Evolutionary conservation across 1,140 invertebrate species (phyloP), one percentile per base, ranked within the genome.

Genomic region (Drosophila mayri): DNA sequence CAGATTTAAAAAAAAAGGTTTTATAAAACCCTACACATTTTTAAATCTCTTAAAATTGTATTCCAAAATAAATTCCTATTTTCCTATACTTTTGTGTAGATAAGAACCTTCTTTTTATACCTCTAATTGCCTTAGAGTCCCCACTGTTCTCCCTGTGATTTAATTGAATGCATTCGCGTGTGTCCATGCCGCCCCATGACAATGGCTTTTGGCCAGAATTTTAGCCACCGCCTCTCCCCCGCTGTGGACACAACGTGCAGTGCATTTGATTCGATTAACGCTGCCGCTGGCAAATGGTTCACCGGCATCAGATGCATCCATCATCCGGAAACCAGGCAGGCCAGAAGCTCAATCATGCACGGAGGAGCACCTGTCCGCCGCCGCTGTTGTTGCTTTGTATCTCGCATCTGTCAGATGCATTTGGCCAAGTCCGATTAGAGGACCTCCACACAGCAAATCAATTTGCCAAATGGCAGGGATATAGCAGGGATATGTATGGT

Each of bases 251-350:
- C 70, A 72, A 72, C 70, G 66, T 72, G 70, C 66, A 72, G 22
- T 60, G 70, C 66, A 50, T 72, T 72, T 72, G 67, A 72, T 72
- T 72, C 67, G 70, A 72, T 72, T 72, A 72, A 72, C 70, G 67
- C 66, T 46, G 18, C 16, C 28, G 55, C 32, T 14, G 37, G 28
- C 61, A 66, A 66, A 66, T 67, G 22, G 32, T 38, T 43, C 41
- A 37, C 32, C 16, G 28, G 10, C 63, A 67, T 40, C 61, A 16
- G 43, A 32, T 41, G 62, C 65, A 72, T 59, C 37, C 68, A 72
- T 72, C 68, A 59, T 32, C 30, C 25, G 9, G 32, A 25, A 25
- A 12, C 37, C 50, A 22, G 50, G 32, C 20, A 20, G 32, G 25
- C 22, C 49, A 46, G 49, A 7, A 18, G 44, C 65, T 58, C 50